These are phyloP conservation scores for Lepidothrix coronata DNA, from an alignment of 2,113 vertebrate genomes.

Conservation along the genomic window DNA sequence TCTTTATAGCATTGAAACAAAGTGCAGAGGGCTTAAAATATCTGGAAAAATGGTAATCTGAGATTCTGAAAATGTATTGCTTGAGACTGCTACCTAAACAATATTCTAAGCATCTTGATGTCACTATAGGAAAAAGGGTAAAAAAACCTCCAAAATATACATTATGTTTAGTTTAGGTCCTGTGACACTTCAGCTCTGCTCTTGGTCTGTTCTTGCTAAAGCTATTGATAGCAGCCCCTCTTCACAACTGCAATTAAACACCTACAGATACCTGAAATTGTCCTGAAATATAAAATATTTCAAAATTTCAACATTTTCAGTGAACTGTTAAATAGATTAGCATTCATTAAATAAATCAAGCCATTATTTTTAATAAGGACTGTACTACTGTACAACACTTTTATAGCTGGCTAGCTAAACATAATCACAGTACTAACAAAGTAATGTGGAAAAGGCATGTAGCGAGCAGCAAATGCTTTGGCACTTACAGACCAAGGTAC, in stretches of 20 bases:
- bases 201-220: neutral
- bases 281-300: neutral
- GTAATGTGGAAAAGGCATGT: neutral
- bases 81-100: neutral
- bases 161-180: neutral
- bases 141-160: neutral
- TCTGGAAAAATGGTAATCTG: neutral
- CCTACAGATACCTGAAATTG: neutral
- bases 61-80: neutral
- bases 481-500: neutral
- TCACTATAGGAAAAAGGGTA: neutral
- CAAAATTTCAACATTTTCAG: neutral
- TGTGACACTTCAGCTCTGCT: neutral
- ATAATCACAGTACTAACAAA: neutral
- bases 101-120: neutral
- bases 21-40: neutral
- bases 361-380: neutral
- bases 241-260: neutral
- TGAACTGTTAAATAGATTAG: neutral
- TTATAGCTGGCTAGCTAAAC: neutral
- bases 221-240: neutral
- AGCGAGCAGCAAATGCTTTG: neutral
- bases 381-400: neutral
- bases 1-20: neutral
- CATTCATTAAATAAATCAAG: neutral